Evolutionary conservation across 2,797 vertebrate genomes (phyloP).

Genomic region (Malurus leucopterus): DNA sequence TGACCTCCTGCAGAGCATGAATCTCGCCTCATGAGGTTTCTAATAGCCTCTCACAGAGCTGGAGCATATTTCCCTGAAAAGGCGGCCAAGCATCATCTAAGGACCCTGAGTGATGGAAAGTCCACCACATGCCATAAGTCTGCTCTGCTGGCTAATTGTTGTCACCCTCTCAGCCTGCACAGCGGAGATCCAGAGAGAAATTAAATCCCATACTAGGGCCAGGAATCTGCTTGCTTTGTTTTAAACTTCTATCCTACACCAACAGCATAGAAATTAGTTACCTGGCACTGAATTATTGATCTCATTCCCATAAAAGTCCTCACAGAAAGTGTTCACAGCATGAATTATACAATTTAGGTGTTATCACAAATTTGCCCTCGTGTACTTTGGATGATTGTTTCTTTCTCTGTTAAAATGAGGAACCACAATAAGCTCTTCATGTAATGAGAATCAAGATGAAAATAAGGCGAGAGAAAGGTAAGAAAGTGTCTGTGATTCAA

Average conservation of each 20-base stretch:
- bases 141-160: slow-evolving; percentile 11
- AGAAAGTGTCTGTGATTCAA: background rate
- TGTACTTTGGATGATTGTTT: background rate
- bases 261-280: background rate
- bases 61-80: slow-evolving; percentile 7
- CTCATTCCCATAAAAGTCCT: background rate
- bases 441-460: background rate
- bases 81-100: background rate
- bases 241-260: background rate
- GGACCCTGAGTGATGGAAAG: slow-evolving; percentile 23
- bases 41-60: background rate
- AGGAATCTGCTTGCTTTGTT: background rate
- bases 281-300: background rate
- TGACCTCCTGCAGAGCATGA: background rate
- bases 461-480: background rate
- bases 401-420: background rate
- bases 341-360: background rate
- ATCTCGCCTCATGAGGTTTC: background rate
- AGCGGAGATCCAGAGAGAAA: background rate
- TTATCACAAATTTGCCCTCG: background rate
- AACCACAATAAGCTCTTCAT: background rate
- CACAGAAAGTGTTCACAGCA: background rate
- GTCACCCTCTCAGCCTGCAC: background rate
- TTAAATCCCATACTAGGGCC: background rate
- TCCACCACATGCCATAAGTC: slow-evolving; percentile 21